Conservation (phyloP, 2,797 vertebrate genomes). For the Anguilla megastoma region DNA sequence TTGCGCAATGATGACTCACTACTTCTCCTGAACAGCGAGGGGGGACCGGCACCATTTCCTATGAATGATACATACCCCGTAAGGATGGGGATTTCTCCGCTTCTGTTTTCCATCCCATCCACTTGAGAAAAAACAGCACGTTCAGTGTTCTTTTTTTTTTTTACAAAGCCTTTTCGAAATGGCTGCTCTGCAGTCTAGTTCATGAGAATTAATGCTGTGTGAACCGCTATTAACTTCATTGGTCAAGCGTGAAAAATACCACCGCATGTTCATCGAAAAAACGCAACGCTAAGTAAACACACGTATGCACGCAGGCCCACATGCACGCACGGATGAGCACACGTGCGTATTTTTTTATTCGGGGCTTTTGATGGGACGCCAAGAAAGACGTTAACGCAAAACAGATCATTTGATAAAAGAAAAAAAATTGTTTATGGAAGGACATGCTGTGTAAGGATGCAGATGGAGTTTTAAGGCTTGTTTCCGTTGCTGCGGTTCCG, state of each 20-base stretch:
- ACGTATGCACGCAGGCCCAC: neutral
- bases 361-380: neutral
- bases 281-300: neutral
- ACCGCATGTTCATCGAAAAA: neutral
- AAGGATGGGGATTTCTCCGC: constrained; percentile 5
- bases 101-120: neutral
- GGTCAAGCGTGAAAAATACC: neutral
- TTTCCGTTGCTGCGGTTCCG: neutral
- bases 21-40: neutral
- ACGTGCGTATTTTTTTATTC: neutral
- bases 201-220: neutral
- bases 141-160: neutral
- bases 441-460: neutral
- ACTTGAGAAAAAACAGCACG: neutral
- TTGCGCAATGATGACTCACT: neutral
- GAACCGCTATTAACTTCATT: neutral
- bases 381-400: neutral
- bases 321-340: neutral
- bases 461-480: neutral
- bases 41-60: neutral
- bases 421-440: neutral
- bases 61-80: constrained; percentile 7
- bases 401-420: neutral
- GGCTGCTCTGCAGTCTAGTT: neutral
- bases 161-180: neutral